A percentile compares a stretch with the other conserved stretches of the same genome.
Evolutionary conservation across 2,888 invertebrate species (phyloP).

Genomic region (Sialis fuliginosa): DNA sequence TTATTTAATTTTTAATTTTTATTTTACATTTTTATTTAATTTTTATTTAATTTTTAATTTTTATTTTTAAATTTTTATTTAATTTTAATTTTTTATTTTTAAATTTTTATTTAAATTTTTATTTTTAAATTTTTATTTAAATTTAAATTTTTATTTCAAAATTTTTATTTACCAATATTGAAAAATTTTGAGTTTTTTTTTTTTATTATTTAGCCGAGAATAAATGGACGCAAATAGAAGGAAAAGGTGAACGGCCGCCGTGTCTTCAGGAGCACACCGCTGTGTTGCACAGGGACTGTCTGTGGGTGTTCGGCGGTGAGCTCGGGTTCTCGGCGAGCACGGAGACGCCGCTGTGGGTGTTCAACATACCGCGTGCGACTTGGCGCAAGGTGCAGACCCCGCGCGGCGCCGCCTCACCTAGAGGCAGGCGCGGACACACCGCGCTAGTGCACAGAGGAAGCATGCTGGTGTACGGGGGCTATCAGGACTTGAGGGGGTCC

Average conservation of each 20-base stretch:
- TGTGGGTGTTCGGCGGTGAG: constrained; percentile 79
- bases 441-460: constrained; percentile 60
- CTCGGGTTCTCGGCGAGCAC: constrained; percentile 57
- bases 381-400: constrained; percentile 42
- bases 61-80: too few species aligned
- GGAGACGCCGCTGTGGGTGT: constrained; percentile 75
- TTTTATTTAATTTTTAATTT: too few species aligned
- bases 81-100: too few species aligned
- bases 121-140: too few species aligned
- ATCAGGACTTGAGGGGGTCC: constrained; percentile 69
- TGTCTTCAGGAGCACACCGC: constrained; percentile 73
- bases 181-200: too few species aligned
- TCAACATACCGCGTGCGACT: constrained; percentile 42
- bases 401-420: constrained; percentile 40
- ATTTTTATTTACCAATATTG: too few species aligned
- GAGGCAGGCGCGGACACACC: constrained; percentile 66
- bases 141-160: too few species aligned
- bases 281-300: constrained; percentile 52
- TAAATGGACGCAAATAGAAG: constrained; percentile 56
- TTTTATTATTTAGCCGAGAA: too few species aligned
- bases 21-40: too few species aligned
- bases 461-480: constrained; percentile 77
- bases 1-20: too few species aligned
- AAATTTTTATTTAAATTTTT: too few species aligned
- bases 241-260: constrained; percentile 53